Evolutionary conservation across 2,113 vertebrate genomes (phyloP), one percentile per base, ranked within the genome.

Genomic region (Epinephelus cyanopodus): DNA sequence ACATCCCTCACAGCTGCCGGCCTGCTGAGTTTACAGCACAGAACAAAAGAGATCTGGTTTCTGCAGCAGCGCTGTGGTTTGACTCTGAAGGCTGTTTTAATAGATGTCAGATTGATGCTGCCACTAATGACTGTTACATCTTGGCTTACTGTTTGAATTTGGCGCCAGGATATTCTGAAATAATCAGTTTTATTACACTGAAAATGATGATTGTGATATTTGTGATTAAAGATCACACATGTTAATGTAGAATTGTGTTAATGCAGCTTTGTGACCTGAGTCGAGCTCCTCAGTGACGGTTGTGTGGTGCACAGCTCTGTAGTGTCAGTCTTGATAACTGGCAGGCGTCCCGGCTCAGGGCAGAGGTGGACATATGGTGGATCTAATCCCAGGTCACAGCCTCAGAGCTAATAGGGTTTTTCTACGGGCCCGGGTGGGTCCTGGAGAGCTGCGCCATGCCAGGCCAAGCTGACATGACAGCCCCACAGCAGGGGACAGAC

Each of bases 351-450:
- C 62, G 4, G 70, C 54, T 50, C 19, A 6, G 62, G 72, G 67
- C 78, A 68, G 74, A 83, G 78, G 81, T 86, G 89, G 75, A 86
- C 93, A 94, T 92, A 94, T 94, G 91, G 91, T 72, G 54, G 69
- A 23, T 78, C 78, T 93, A 93, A 94, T 92, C 92, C 83, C 78
- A 64, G 69, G 42, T 72, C 88, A 81, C 79, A 81, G 87, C 87
- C 78, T 89, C 9, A 0, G 12, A 13, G 77, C 65, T 87, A 74
- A 74, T 47, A 17, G 52, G 39, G 25, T n/a, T 62, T 60, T 61
- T 19, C n/a, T 29, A 9, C 2, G 0, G 29, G 60, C 60, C 9
- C 2, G 15, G 60, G 12, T 11, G 19, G 25, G 27, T 61, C 61
- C 10, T 7, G 33, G 33, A 37, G 5, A 37, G 1, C 61, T 39